phyloP scores from a whole-genome alignment of 2,888 invertebrate species.

The Cerastis rubricosa region DNA sequence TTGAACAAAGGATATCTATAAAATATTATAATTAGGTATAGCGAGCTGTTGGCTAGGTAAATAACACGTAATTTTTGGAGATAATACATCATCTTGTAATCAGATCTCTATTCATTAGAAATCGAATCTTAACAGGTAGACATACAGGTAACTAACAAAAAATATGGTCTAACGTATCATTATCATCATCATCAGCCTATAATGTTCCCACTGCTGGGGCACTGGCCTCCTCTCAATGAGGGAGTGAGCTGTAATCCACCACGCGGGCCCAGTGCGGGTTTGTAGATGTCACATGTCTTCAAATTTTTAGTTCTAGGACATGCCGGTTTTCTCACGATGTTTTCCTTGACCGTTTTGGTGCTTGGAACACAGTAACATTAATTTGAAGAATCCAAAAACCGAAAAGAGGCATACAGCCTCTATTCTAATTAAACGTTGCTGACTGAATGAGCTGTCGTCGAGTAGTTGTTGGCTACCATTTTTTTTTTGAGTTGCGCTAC shows the following conservation, averaged over 20 bases:
- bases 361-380: neutral
- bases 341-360: too few species aligned
- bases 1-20: neutral
- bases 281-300: too few species aligned
- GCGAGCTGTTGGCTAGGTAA: neutral
- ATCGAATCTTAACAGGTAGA: neutral
- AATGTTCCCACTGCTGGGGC: too few species aligned
- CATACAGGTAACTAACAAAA: neutral
- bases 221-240: too few species aligned
- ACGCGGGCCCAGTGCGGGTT: too few species aligned
- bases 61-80: neutral
- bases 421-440: neutral
- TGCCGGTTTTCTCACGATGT: too few species aligned
- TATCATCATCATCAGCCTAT: too few species aligned
- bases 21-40: neutral
- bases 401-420: too few species aligned
- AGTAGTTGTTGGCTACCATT: neutral
- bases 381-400: neutral
- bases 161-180: too few species aligned
- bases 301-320: too few species aligned
- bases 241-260: too few species aligned
- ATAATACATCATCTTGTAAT: neutral
- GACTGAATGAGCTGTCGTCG: neutral
- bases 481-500: too few species aligned
- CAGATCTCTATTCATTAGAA: neutral